Conservation (phyloP, 2,888 invertebrate genomes). For the Aspidiotus rigidus region DNA sequence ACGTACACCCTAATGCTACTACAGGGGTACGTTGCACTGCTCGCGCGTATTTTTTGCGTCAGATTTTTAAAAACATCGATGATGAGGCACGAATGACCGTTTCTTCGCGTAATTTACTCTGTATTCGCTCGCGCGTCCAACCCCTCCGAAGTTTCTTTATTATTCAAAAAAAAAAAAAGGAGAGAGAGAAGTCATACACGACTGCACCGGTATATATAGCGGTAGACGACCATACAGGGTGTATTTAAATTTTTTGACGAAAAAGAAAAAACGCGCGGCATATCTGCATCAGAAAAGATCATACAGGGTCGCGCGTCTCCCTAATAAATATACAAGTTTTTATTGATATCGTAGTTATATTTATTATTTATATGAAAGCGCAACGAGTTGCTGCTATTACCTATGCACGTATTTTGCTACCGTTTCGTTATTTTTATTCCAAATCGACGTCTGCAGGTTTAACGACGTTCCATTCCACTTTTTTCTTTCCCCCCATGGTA, state of each 20-base stretch:
- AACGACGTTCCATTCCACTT: background rate
- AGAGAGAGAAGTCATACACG: no score
- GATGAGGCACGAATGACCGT: constrained; percentile 4
- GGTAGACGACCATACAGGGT: no score
- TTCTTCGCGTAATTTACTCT: constrained; percentile 4
- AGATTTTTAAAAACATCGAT: background rate
- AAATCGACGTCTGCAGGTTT: background rate
- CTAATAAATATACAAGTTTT: background rate
- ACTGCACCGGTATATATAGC: no score
- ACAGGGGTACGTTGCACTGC: no score
- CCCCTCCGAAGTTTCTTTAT: background rate
- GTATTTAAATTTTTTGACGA: constrained; percentile 3
- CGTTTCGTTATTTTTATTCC: no score
- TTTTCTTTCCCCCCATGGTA: background rate
- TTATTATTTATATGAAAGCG: constrained; percentile 6
- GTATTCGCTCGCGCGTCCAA: background rate
- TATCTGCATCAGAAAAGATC: background rate
- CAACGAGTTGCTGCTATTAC: background rate
- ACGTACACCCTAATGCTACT: no score
- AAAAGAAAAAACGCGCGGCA: background rate
- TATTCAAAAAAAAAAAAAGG: background rate
- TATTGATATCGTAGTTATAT: no score
- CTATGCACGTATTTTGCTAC: no score
- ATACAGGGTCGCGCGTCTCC: background rate
- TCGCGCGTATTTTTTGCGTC: background rate